A percentile compares a stretch with the other conserved stretches of the same genome.
Evolutionary conservation across 1,140 invertebrate genomes (phyloP).

Genomic region (Drosophila sucinea): DNA sequence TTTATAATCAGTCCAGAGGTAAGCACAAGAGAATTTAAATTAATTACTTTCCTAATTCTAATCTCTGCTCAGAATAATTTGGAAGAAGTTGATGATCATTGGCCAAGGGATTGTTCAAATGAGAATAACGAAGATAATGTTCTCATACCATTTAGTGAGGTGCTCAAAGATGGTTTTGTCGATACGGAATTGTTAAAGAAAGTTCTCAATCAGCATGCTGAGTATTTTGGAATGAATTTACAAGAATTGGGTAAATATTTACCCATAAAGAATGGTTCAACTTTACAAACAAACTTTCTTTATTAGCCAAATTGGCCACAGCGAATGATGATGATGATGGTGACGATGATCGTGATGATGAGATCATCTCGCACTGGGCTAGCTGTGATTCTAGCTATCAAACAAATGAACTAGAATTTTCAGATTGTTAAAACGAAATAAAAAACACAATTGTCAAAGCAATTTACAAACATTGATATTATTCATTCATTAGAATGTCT

Average conservation of each 20-base stretch:
- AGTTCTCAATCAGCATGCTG: slow-evolving; percentile 58
- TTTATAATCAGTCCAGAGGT: slow-evolving; percentile 59
- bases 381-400: slow-evolving; percentile 13
- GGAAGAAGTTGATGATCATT: neutral
- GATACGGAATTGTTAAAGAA: slow-evolving; percentile 42
- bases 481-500: slow-evolving; percentile 6
- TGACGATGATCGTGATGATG: neutral
- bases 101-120: slow-evolving; percentile 1
- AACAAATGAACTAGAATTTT: slow-evolving; percentile 47
- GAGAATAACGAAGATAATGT: slow-evolving; percentile 4
- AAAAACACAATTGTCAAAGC: slow-evolving; percentile 25
- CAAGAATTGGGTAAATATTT: slow-evolving; percentile 45
- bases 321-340: neutral
- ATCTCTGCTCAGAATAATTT: neutral
- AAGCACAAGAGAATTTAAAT: neutral
- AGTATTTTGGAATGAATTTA: slow-evolving; percentile 48
- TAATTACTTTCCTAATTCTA: neutral
- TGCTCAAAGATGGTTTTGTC: slow-evolving; percentile 34
- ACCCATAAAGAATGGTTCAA: neutral
- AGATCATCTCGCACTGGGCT: neutral
- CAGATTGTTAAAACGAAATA: slow-evolving; percentile 41
- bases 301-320: slow-evolving; percentile 22
- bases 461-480: slow-evolving; percentile 23
- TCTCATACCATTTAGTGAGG: slow-evolving; percentile 31
- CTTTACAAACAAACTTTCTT: no score